Percentiles rank a stretch among this genome's conserved stretches.
These are phyloP conservation scores for Chaetops frenatus DNA, from an alignment of 2,113 vertebrate species.

Conservation along the genomic window DNA sequence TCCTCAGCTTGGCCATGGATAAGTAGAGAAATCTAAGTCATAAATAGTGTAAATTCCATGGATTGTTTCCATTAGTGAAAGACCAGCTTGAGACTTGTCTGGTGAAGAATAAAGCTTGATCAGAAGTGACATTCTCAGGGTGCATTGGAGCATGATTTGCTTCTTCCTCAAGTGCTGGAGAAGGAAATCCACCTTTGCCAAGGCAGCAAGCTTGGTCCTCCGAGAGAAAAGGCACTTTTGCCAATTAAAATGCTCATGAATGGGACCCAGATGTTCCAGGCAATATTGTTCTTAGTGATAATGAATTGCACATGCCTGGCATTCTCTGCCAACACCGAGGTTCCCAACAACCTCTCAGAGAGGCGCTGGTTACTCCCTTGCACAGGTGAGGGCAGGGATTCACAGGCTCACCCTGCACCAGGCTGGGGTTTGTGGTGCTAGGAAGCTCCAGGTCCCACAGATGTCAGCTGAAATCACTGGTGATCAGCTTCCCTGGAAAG, in stretches of 20 bases:
- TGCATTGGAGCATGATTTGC: background rate
- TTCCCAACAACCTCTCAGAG: background rate
- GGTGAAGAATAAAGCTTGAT: background rate
- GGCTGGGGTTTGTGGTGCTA: rapidly evolving
- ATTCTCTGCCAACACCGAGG: background rate
- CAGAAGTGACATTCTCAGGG: background rate
- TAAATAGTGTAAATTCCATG: background rate
- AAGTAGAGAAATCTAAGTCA: background rate
- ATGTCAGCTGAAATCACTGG: background rate
- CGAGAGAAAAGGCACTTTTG: background rate
- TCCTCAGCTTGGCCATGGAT: background rate
- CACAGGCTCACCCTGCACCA: background rate
- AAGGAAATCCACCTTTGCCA: background rate
- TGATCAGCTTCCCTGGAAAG: background rate
- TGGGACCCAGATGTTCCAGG: constrained; percentile 3
- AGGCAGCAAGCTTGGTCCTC: background rate
- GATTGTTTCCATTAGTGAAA: background rate
- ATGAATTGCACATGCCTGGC: background rate
- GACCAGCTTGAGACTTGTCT: background rate
- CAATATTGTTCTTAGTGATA: background rate
- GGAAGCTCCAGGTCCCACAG: background rate
- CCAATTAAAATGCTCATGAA: background rate
- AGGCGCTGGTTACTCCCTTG: background rate
- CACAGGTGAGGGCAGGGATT: background rate
- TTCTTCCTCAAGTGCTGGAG: background rate